phyloP scores from a whole-genome alignment of 2,797 vertebrate species.

The Paratrypauchen microcephalus region DNA sequence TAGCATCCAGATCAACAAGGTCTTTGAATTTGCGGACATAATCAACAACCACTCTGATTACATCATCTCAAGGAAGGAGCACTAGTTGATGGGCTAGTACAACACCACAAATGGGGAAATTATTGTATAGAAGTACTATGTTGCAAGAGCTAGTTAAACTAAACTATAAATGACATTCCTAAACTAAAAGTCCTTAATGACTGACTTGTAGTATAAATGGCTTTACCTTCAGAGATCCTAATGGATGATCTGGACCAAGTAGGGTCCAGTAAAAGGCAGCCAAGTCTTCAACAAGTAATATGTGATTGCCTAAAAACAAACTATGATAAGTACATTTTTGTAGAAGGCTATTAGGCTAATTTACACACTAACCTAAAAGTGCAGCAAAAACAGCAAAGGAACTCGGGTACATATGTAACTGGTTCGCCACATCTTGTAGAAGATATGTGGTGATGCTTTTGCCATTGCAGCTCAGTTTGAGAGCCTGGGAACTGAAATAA shows the following conservation, averaged over 20 bases:
- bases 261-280: conserved; percentile 98
- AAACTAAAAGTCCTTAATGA: no score
- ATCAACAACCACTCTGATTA: conserved; percentile 92
- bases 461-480: conserved; percentile 96
- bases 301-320: conserved; percentile 87
- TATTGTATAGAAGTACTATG: no score
- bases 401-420: conserved; percentile 92
- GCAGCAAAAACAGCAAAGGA: conserved; percentile 94
- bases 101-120: background rate
- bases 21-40: conserved; percentile 91
- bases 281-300: conserved; percentile 98
- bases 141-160: no score
- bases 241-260: conserved; percentile 92
- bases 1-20: conserved; percentile 87
- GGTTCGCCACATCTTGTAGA: conserved; percentile 96
- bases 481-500: conserved; percentile 95
- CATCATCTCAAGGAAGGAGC: conserved; percentile 92
- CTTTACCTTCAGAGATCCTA: conserved; percentile 94
- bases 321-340: background rate
- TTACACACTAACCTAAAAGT: conserved; percentile 86
- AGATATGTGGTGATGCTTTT: conserved; percentile 97
- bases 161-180: background rate
- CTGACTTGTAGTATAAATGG: background rate
- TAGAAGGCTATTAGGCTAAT: background rate
- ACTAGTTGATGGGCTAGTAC: conserved; percentile 91